These are phyloP conservation scores for Brachyptera putata DNA, from an alignment of 2,888 invertebrate species.

Conservation along the genomic window DNA sequence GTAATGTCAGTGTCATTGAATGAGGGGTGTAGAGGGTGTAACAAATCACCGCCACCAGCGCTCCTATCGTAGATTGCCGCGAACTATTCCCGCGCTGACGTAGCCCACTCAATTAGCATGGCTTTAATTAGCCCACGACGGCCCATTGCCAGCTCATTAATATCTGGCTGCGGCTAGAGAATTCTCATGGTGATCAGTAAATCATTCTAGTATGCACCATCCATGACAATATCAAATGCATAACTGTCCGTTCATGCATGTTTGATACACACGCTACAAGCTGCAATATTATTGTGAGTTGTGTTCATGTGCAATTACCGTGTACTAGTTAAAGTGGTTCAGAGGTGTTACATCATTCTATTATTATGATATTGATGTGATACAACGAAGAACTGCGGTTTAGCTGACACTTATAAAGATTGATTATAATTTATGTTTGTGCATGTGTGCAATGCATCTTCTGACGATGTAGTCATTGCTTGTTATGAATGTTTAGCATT, in stretches of 20 bases:
- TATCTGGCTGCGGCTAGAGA: conserved; percentile 18
- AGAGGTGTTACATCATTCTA: conserved; percentile 8
- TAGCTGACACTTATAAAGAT: too few relatives aligned
- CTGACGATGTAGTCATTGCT: neutral
- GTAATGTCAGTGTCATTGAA: conserved; percentile 10
- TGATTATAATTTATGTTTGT: neutral
- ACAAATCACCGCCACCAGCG: conserved; percentile 29
- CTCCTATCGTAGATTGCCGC: neutral
- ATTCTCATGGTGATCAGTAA: conserved; percentile 21
- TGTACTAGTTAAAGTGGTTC: conserved; percentile 18
- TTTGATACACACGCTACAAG: neutral
- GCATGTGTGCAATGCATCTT: neutral
- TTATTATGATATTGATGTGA: conserved; percentile 8
- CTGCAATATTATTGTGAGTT: neutral
- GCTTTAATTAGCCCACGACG: conserved; percentile 34
- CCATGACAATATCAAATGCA: conserved; percentile 31
- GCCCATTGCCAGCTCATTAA: conserved; percentile 35
- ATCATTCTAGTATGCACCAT: conserved; percentile 26
- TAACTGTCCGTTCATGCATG: conserved; percentile 12
- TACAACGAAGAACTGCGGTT: too few relatives aligned
- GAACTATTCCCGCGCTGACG: conserved; percentile 26
- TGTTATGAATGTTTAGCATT: too few relatives aligned
- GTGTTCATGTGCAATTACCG: conserved; percentile 18
- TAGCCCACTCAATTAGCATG: conserved; percentile 33
- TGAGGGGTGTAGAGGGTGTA: conserved; percentile 26